Conservation (phyloP, 2,113 vertebrate genomes). For the Saccopteryx bilineata region DNA sequence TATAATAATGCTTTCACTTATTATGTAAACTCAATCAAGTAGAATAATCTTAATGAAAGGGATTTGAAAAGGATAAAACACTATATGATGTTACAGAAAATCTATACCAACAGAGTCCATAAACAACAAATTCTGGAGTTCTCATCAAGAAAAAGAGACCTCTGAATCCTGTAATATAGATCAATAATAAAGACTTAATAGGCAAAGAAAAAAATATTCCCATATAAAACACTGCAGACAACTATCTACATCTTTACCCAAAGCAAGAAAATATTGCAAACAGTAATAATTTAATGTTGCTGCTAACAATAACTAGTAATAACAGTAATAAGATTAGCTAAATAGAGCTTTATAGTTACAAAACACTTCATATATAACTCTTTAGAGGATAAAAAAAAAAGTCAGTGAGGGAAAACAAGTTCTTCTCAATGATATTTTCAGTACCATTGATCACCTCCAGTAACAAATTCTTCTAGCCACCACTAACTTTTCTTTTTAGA, state of each 20-base stretch:
- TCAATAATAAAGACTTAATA: neutral
- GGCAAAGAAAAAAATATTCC: conserved; percentile 12
- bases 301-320: neutral
- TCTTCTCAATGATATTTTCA: conserved; percentile 24
- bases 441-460: neutral
- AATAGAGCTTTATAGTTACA: neutral
- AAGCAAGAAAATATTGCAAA: conserved; percentile 54
- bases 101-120: neutral
- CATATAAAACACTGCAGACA: conserved; percentile 16
- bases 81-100: neutral
- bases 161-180: neutral
- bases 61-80: conserved; percentile 16
- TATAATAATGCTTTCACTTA: neutral
- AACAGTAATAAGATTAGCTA: neutral
- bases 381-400: neutral
- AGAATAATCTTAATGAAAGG: neutral
- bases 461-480: conserved; percentile 11
- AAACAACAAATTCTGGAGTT: conserved; percentile 28
- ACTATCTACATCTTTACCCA: conserved; percentile 11
- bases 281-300: conserved; percentile 31
- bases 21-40: neutral
- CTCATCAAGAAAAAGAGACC: conserved; percentile 1
- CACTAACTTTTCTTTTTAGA: neutral
- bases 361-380: conserved; percentile 28
- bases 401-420: conserved; percentile 30